A percentile compares a stretch with the other conserved stretches of the same genome.
phyloP scores from a whole-genome alignment of 2,113 vertebrate genomes.

The Helogale parvula region DNA sequence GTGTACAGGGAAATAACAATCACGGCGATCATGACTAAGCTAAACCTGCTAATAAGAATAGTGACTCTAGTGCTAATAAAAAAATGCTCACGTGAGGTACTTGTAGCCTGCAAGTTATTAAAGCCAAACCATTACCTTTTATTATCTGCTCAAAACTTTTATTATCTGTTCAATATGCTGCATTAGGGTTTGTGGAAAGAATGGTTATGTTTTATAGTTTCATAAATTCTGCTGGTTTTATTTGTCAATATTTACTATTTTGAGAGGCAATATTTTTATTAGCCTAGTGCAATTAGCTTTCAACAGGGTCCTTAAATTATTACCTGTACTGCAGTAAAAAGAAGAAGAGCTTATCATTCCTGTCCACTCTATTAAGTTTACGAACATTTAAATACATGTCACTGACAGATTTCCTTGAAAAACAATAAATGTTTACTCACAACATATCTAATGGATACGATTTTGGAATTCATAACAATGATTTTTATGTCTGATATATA shows the following conservation, averaged over 20 bases:
- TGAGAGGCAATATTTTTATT: constrained; percentile 65
- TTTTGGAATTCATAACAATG: constrained; percentile 7
- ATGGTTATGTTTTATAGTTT: constrained; percentile 75
- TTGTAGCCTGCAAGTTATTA: constrained; percentile 70
- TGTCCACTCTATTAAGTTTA: constrained; percentile 60
- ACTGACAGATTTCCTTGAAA: constrained; percentile 25
- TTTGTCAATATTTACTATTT: constrained; percentile 77
- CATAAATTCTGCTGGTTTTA: constrained; percentile 79
- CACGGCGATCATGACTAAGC: constrained; percentile 49
- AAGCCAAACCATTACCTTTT: constrained; percentile 71
- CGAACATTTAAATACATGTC: background rate
- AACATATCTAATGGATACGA: background rate
- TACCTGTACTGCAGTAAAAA: constrained; percentile 56
- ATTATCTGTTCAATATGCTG: constrained; percentile 70
- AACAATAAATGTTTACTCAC: background rate
- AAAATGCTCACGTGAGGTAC: constrained; percentile 42
- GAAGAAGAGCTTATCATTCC: constrained; percentile 47
- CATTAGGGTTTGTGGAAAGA: constrained; percentile 72
- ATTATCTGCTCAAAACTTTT: constrained; percentile 74
- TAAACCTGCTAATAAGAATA: constrained; percentile 39
- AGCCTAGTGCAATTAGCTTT: background rate
- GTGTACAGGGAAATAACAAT: constrained; percentile 12
- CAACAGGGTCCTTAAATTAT: constrained; percentile 66
- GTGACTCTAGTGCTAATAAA: constrained; percentile 35
- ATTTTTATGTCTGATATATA: background rate